phyloP scores from a whole-genome alignment of 2,113 vertebrate genomes.

The Haliaeetus leucogaster region DNA sequence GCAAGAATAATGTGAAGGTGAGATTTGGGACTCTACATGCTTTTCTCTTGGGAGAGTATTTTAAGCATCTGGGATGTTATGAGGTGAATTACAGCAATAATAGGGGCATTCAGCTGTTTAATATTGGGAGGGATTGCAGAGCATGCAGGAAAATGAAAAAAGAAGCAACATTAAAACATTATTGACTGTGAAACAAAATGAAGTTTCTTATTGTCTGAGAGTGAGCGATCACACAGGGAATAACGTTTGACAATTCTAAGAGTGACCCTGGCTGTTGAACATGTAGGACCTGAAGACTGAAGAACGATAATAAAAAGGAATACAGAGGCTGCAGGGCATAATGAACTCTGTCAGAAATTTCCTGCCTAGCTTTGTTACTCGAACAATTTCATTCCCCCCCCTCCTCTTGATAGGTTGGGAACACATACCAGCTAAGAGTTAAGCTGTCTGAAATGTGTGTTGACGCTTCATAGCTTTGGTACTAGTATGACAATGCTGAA shows the following conservation, averaged over 20 bases:
- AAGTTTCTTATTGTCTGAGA: slow-evolving; percentile 39
- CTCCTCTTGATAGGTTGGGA: not conserved
- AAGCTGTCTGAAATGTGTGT: not conserved
- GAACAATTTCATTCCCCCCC: not conserved
- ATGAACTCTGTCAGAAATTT: slow-evolving; percentile 55
- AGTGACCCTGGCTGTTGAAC: slow-evolving; percentile 33
- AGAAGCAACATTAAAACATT: slow-evolving; percentile 34
- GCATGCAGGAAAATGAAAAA: not conserved
- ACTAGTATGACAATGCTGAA: not conserved
- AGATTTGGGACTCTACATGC: not conserved
- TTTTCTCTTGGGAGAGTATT: not conserved
- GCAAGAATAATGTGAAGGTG: slow-evolving; percentile 27
- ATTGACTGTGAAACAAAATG: slow-evolving; percentile 48
- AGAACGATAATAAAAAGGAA: slow-evolving; percentile 56
- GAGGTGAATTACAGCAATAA: slow-evolving; percentile 28
- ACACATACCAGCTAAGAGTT: not conserved
- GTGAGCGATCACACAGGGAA: slow-evolving; percentile 3
- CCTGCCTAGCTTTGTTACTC: not conserved
- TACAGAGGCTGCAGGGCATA: slow-evolving; percentile 41
- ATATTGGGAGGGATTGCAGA: not conserved
- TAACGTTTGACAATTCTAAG: slow-evolving; percentile 8
- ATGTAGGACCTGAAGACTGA: slow-evolving; percentile 11
- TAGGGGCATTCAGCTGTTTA: not conserved
- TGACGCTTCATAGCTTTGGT: not conserved
- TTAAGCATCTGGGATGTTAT: not conserved